Percentiles rank a stretch among this genome's conserved stretches.
Conservation (phyloP, 2,113 vertebrate species). For the Semicossyphus pulcher region DNA sequence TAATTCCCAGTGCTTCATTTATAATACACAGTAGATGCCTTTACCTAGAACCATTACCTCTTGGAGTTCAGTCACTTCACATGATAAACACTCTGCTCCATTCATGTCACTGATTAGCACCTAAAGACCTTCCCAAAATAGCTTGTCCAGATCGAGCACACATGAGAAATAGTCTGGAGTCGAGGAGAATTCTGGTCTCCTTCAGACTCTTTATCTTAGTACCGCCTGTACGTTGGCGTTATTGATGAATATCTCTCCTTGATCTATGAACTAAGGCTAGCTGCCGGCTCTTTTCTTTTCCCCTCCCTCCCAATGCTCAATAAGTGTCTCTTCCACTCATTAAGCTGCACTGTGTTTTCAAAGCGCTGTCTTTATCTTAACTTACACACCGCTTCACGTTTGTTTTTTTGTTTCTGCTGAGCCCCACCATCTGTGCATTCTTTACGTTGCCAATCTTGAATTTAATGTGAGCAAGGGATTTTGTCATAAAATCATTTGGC, state of each 20-base stretch:
- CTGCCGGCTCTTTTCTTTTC: background rate
- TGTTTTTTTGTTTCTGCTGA: constrained; percentile 23
- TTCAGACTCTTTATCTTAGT: constrained; percentile 27
- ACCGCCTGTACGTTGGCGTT: constrained; percentile 11
- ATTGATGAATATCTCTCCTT: constrained; percentile 46
- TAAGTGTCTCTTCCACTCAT: constrained; percentile 23
- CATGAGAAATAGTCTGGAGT: constrained; percentile 13
- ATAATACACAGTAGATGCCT: no score
- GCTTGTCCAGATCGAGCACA: background rate
- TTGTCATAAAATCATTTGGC: constrained; percentile 64
- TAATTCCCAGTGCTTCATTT: no score
- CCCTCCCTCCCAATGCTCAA: background rate
- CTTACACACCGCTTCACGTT: background rate
- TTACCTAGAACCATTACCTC: background rate
- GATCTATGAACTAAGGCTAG: constrained; percentile 46
- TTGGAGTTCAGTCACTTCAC: background rate
- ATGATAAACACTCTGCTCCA: background rate
- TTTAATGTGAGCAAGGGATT: constrained; percentile 58
- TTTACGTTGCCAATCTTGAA: constrained; percentile 68
- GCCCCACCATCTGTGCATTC: constrained; percentile 55
- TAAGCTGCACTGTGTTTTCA: constrained; percentile 14
- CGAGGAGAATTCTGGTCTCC: background rate
- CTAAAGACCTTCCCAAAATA: constrained; percentile 16
- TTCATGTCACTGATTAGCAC: constrained; percentile 12
- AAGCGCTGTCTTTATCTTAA: constrained; percentile 13